These are phyloP conservation scores for Brienomyrus brachyistius DNA, from an alignment of 2,113 vertebrate genomes.

Conservation along the genomic window DNA sequence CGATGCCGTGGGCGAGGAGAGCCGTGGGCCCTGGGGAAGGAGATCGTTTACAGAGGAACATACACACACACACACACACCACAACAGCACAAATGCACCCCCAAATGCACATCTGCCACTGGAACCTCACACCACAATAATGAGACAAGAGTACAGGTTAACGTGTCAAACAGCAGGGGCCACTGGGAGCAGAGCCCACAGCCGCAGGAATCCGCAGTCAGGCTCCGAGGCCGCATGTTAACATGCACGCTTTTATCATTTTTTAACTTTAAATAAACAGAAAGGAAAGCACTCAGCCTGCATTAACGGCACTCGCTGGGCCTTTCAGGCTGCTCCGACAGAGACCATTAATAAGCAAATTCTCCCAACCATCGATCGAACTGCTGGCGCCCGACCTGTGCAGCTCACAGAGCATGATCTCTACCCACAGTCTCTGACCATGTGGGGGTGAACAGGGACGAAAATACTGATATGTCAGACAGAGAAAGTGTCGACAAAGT, in stretches of 20 bases:
- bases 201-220: neutral
- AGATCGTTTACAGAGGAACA: neutral
- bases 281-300: neutral
- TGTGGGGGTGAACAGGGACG: neutral
- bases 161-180: neutral
- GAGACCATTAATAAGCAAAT: neutral
- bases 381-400: neutral
- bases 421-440: neutral
- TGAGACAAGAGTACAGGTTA: neutral
- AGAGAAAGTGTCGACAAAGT: neutral
- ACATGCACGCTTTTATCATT: neutral
- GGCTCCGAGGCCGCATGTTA: neutral
- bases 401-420: neutral
- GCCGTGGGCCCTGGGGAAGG: slow-evolving; percentile 79
- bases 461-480: neutral
- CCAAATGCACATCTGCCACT: neutral
- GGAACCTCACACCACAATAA: neutral
- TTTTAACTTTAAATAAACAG: neutral
- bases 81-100: neutral
- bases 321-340: neutral
- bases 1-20: slow-evolving; percentile 86
- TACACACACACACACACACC: neutral
- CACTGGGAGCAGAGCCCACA: neutral
- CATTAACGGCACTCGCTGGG: neutral
- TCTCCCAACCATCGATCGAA: neutral